Evolutionary conservation across 92 coral and sea anemone species (phyloP), one percentile per base, ranked within the genome.

Genomic region (Chrysogorgia sp.): DNA sequence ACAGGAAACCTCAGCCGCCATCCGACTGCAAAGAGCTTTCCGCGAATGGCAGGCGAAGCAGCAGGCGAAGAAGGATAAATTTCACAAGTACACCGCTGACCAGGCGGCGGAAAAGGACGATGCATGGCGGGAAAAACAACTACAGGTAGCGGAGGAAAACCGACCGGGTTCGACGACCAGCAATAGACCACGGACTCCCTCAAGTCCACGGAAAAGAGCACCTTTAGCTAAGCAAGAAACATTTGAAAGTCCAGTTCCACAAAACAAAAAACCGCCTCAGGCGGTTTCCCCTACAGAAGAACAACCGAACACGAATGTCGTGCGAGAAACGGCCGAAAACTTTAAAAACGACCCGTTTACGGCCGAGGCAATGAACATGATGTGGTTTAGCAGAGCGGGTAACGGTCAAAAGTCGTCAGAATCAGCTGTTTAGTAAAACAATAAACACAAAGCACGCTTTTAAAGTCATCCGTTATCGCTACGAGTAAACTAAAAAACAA

Each of bases 11-110:
- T 48, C 60, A 15, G 91, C 92, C 77, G 99, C 97, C 0, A 52
- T 71, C 12, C 85, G 83, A 25, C 88, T 96, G 33, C 99, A 96
- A 72, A 83, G 88, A 63, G 96, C 96, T 9, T 87, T 89, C 68
- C 87, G 99, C 31, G 86, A 87, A 37, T 79, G 76, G 64, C 89
- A 91, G 71, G 77, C 89, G 20, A 86, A 80, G 56, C 84, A 63
- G 30, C 86, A 88, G 53, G 76, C 88, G 35, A 64, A 80, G 47
- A 81, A 90, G 31, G 80, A 47, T 15, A 47, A 47, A 47, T 47
- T 47, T 47, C 53, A 47, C 53, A 47, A 47, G n/a, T 47, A 47
- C n/a, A 7, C 53, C 53, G n/a, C 53, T 12, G 53, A 47, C 28
- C 89, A 87, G 35, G 81, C 74, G 45, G 75, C 89, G 14, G 97